phyloP scores from a whole-genome alignment of 2,113 vertebrate genomes.

The Diphyllodes magnificus region DNA sequence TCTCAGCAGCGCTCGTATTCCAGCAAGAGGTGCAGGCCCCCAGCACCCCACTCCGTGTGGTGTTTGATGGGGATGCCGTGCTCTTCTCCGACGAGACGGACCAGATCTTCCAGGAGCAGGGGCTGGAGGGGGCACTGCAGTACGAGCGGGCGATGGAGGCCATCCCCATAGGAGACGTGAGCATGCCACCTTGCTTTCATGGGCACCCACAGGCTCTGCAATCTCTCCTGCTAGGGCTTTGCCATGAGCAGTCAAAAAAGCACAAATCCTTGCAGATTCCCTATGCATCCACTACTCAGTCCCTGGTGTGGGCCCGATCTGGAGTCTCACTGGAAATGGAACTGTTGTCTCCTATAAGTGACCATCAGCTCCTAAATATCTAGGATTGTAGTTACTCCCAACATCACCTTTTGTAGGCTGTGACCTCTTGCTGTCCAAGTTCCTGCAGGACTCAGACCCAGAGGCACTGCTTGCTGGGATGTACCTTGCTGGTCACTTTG shows the following conservation, averaged over 20 bases:
- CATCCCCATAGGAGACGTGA: conserved; percentile 58
- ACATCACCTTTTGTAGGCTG: background rate
- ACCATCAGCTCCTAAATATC: background rate
- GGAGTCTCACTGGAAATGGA: background rate
- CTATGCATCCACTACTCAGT: background rate
- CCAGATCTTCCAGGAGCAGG: conserved; percentile 50
- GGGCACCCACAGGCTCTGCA: background rate
- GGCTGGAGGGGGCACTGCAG: conserved; percentile 48
- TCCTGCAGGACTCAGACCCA: background rate
- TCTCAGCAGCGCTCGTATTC: conserved; percentile 65
- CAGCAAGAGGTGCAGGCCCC: conserved; percentile 50
- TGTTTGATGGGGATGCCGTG: conserved; percentile 62
- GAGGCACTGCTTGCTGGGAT: background rate
- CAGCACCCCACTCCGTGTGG: conserved; percentile 41
- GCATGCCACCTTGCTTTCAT: background rate
- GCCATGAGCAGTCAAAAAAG: background rate
- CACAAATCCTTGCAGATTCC: background rate
- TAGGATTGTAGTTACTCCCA: background rate
- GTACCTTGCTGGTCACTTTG: background rate
- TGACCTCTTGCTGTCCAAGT: background rate
- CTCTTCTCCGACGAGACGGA: conserved; percentile 57
- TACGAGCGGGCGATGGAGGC: conserved; percentile 43
- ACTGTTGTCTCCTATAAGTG: background rate
- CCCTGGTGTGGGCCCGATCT: background rate
- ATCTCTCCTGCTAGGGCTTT: background rate